Base-by-base conservation (phyloP, 2,113 vertebrate genomes). In the Serinus canaria region DNA sequence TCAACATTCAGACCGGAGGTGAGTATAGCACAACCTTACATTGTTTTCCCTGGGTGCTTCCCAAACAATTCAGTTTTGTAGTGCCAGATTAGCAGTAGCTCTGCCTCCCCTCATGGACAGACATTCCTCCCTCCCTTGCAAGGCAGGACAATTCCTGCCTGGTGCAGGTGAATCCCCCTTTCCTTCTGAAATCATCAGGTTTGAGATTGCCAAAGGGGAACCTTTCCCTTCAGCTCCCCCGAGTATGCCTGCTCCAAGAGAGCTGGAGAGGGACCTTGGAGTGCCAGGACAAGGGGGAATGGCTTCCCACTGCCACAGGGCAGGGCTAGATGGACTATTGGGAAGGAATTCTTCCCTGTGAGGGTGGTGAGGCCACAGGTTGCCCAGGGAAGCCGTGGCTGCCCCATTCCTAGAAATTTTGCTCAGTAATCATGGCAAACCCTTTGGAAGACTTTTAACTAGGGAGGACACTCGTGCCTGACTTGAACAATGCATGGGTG, bases 391-490 rank as follows among this genome's bases (percentile, higher is more conserved):
- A 56, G 31, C 35, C 27, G 31, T 50, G 76, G 8, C 33, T 81
- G 35, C 18, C 31, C 27, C 59, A 58, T 33, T 13, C 22, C 8
- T 37, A 33, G 27, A 33, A 15, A 50, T 81, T 88, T 66, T 44
- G 43, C 11, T 10, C 49, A n/a, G 15, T 8, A 37, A 83, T 70
- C 23, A 58, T n/a, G 63, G 47, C 17, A 44, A 87, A 68, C 19
- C 12, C 8, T 47, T 1, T 14, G 52, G 58, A 58, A 80, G 47
- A 47, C 21, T 27, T 70, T 64, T 53, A 33, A 39, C n/a, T 23
- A 1, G 0, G 21, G n/a, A 73, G 22, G 25, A 49, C 17, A 15
- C 58, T 62, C 0, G 0, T 28, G n/a, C 35, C 78, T 56, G 68
- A 33, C 30, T 55, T 37, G 62, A 56, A 18, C 72, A 20, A 41